Conservation (phyloP, 1,140 invertebrate genomes). For the Atta cephalotes region DNA sequence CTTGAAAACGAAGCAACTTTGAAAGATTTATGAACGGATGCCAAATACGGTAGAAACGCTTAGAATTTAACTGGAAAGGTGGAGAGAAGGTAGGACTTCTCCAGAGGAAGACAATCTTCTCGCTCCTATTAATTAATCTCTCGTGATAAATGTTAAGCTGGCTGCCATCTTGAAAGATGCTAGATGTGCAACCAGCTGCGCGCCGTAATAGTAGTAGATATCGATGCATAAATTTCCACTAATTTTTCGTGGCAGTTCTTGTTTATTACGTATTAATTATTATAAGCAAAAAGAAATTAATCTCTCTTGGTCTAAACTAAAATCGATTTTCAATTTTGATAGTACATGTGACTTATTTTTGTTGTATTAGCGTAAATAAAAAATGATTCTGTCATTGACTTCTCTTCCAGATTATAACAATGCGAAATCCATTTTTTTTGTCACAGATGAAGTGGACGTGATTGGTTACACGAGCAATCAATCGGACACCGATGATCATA, state of each 20-base stretch:
- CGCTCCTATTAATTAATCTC: constrained; percentile 76
- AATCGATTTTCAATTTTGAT: not conserved
- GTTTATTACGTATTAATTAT: constrained; percentile 40
- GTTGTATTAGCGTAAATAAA: not conserved
- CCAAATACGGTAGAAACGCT: not conserved
- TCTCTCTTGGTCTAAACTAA: not conserved
- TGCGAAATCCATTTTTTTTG: constrained; percentile 65
- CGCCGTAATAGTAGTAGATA: constrained; percentile 64
- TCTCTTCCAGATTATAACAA: constrained; percentile 2
- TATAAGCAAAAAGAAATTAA: not conserved
- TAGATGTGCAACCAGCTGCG: constrained; percentile 71
- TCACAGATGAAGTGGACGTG: constrained; percentile 95
- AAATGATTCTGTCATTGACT: not conserved
- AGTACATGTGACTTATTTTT: not conserved
- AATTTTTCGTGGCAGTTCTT: constrained; percentile 63
- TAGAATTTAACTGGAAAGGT: constrained; percentile 10
- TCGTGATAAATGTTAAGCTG: constrained; percentile 76
- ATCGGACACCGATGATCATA: constrained; percentile 94
- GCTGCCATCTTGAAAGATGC: constrained; percentile 73
- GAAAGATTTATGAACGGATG: not conserved
- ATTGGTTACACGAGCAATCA: constrained; percentile 94
- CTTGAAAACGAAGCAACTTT: constrained; percentile 20
- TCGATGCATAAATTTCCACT: constrained; percentile 70
- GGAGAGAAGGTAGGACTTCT: not conserved
- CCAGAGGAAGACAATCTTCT: constrained; percentile 5